These are phyloP conservation scores for Sphaerophoria taeniata DNA, from an alignment of 2,888 invertebrate species.

Conservation along the genomic window DNA sequence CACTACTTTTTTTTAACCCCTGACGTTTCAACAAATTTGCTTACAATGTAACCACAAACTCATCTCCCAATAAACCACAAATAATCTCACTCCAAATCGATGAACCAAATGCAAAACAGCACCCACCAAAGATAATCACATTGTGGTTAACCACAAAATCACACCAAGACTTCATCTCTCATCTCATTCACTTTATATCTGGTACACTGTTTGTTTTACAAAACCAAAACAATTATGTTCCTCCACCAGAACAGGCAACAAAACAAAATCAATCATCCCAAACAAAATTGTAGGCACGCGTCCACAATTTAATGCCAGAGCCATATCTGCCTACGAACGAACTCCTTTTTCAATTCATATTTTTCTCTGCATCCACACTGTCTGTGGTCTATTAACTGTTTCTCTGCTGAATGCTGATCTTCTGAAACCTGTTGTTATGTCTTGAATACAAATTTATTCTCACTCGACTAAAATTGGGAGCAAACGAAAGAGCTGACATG, in stretches of 20 bases:
- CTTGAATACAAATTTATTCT: background rate
- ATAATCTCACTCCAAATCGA: conserved; percentile 10
- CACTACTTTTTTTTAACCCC: too few relatives aligned
- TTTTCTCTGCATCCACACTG: conserved; percentile 32
- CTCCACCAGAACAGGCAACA: conserved; percentile 12
- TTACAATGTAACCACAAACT: background rate
- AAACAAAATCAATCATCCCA: conserved; percentile 60
- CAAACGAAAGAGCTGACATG: conserved; percentile 52
- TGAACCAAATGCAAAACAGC: conserved; percentile 17
- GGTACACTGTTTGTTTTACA: conserved; percentile 51
- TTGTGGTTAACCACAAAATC: conserved; percentile 69
- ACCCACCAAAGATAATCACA: conserved; percentile 46
- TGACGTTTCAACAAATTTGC: too few relatives aligned
- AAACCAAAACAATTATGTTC: conserved; percentile 54
- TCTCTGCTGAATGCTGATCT: conserved; percentile 28
- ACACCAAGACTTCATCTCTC: conserved; percentile 34
- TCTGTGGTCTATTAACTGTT: conserved; percentile 49
- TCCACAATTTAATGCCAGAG: conserved; percentile 67
- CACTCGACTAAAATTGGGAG: conserved; percentile 25
- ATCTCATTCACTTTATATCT: conserved; percentile 2
- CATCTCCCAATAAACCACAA: conserved; percentile 34
- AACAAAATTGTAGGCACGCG: conserved; percentile 67
- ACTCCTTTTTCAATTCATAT: conserved; percentile 11
- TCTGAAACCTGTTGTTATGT: conserved; percentile 42
- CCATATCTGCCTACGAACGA: conserved; percentile 35